Percentiles rank a stretch among this genome's conserved stretches.
Evolutionary conservation across 1,140 invertebrate species (phyloP).

Genomic region (Sycophila sp.): DNA sequence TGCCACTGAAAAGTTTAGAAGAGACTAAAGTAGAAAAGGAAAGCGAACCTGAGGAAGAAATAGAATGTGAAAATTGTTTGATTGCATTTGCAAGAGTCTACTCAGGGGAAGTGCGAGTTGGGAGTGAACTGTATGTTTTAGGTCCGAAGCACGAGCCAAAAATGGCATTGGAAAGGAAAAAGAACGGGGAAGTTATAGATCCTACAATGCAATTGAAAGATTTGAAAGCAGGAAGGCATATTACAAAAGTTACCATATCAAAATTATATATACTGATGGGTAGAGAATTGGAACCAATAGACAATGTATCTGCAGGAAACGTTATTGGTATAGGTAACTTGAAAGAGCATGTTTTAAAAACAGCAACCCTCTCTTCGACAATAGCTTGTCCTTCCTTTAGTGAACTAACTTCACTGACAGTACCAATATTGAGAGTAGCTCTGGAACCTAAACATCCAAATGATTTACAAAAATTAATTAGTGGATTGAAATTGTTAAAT

Average conservation of each 20-base stretch:
- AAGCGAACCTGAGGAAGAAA: conserved; percentile 42
- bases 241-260: conserved; percentile 71
- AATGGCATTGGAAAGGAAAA: conserved; percentile 63
- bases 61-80: conserved; percentile 75
- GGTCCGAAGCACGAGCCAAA: conserved; percentile 90
- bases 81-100: conserved; percentile 95
- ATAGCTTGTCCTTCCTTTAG: conserved; percentile 89
- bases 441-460: conserved; percentile 88
- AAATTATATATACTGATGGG: conserved; percentile 94
- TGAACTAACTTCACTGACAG: conserved; percentile 81
- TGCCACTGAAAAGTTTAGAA: conserved; percentile 36
- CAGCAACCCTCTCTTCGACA: conserved; percentile 88
- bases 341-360: conserved; percentile 88
- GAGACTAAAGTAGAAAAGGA: conserved; percentile 21
- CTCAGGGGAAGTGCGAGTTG: conserved; percentile 84
- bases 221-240: conserved; percentile 72
- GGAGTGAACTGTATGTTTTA: conserved; percentile 84
- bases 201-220: conserved; percentile 72
- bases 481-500: conserved; percentile 83
- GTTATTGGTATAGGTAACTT: conserved; percentile 90
- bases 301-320: conserved; percentile 87
- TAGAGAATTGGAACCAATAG: conserved; percentile 84
- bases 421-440: conserved; percentile 93
- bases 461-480: conserved; percentile 83
- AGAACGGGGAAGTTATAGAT: conserved; percentile 62